Evolutionary conservation across 2,797 vertebrate genomes (phyloP).

Genomic region (Hybognathus amarus): DNA sequence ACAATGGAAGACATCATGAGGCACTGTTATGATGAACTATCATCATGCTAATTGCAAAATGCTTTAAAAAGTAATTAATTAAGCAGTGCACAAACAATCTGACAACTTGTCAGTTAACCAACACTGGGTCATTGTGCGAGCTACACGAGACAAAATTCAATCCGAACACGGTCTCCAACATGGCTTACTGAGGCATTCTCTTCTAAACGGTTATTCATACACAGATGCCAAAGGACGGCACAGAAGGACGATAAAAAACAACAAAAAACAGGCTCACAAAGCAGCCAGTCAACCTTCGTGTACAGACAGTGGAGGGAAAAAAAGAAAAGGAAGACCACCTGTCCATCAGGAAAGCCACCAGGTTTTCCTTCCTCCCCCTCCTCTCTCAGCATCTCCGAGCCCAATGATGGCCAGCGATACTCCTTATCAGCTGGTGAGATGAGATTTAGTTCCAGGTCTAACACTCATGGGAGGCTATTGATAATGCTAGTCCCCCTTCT

Average conservation of each 20-base stretch:
- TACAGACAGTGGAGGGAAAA: constrained; percentile 32
- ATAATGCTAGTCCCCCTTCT: constrained; percentile 51
- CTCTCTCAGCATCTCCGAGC: constrained; percentile 38
- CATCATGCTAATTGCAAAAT: constrained; percentile 34
- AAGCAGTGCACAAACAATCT: constrained; percentile 49
- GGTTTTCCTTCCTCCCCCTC: not conserved
- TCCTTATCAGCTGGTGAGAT: constrained; percentile 57
- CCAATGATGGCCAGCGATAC: constrained; percentile 51
- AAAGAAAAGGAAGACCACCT: constrained; percentile 34
- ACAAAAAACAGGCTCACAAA: constrained; percentile 31
- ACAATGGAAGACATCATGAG: constrained; percentile 34
- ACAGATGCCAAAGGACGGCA: constrained; percentile 55
- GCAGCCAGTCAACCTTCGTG: constrained; percentile 39
- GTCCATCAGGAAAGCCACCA: constrained; percentile 53
- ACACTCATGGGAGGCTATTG: constrained; percentile 48
- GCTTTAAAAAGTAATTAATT: constrained; percentile 45
- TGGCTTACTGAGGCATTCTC: constrained; percentile 40
- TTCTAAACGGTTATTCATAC: constrained; percentile 32
- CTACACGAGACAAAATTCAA: constrained; percentile 42
- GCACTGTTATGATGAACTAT: constrained; percentile 24
- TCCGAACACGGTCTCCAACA: constrained; percentile 3
- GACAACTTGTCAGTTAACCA: constrained; percentile 51
- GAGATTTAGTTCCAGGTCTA: constrained; percentile 52
- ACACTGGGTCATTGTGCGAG: constrained; percentile 47
- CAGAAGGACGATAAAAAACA: constrained; percentile 55